Conservation (phyloP, 2,888 invertebrate species). For the Synanthedon myopaeformis region DNA sequence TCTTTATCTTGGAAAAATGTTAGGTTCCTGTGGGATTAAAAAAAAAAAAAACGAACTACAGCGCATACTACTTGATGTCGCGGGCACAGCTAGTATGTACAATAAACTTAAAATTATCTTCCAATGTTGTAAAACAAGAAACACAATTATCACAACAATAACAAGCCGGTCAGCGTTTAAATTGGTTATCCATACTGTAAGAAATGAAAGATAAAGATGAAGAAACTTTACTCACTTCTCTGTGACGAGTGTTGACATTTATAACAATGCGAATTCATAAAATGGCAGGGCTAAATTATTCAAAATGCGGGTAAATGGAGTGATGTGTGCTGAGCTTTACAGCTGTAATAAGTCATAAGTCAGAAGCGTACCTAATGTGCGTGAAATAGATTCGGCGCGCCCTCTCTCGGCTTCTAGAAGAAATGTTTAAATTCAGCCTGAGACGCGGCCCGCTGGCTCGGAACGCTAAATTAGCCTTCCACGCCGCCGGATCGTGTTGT, state of each 20-base stretch:
- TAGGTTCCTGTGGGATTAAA: no score
- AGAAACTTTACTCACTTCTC: background rate
- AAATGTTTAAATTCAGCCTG: constrained; percentile 42
- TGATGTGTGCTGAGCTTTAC: constrained; percentile 59
- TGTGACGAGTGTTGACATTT: background rate
- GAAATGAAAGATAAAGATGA: background rate
- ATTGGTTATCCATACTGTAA: no score
- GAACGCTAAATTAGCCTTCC: constrained; percentile 51
- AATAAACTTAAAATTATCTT: no score
- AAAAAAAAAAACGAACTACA: no score
- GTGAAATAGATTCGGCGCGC: constrained; percentile 57
- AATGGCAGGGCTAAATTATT: constrained; percentile 20
- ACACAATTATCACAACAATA: no score
- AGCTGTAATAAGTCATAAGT: constrained; percentile 59
- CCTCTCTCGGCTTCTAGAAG: constrained; percentile 42
- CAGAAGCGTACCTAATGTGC: constrained; percentile 44
- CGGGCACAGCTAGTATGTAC: no score
- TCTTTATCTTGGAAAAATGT: no score
- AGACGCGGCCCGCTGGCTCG: constrained; percentile 30
- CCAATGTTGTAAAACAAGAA: no score
- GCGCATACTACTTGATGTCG: no score
- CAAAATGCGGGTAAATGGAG: constrained; percentile 46
- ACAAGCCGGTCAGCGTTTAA: no score
- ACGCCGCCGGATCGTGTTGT: constrained; percentile 32
- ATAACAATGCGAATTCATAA: constrained; percentile 3